A percentile compares a stretch with the other conserved stretches of the same genome.
These are phyloP conservation scores for Saguinus imperator DNA, from an alignment of 2,113 vertebrate genomes.

Conservation along the genomic window DNA sequence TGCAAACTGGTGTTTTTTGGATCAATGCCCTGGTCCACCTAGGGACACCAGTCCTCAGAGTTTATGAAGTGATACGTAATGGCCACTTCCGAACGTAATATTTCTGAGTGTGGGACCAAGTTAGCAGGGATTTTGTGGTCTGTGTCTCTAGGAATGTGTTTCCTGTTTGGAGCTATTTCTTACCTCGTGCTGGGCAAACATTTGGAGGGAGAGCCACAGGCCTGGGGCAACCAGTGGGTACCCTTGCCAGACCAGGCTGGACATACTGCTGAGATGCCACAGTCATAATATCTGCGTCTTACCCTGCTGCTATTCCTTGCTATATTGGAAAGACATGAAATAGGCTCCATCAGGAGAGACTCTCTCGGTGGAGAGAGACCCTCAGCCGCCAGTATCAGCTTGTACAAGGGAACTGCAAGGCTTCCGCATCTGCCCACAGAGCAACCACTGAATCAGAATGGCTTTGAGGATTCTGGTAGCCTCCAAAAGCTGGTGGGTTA, in stretches of 20 bases:
- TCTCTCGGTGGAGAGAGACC: background rate
- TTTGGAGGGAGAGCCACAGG: background rate
- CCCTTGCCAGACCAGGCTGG: background rate
- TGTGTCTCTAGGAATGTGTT: background rate
- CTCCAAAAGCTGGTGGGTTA: background rate
- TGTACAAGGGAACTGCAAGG: background rate
- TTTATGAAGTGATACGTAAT: rapidly evolving
- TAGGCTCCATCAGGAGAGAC: background rate
- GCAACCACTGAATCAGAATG: background rate
- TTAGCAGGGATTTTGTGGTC: background rate
- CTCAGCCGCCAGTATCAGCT: no score
- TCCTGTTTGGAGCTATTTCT: background rate
- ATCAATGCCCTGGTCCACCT: rapidly evolving
- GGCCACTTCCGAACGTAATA: background rate
- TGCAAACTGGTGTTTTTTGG: background rate
- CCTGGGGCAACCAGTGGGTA: background rate
- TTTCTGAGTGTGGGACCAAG: background rate
- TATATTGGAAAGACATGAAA: background rate
- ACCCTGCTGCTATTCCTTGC: background rate
- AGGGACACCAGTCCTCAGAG: background rate
- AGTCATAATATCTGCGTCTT: background rate
- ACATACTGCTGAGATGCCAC: background rate
- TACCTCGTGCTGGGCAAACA: background rate
- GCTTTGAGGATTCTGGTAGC: no score
- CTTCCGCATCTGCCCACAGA: background rate